phyloP scores from a whole-genome alignment of 1,140 invertebrate genomes.

The Hypsibius dujardini region DNA sequence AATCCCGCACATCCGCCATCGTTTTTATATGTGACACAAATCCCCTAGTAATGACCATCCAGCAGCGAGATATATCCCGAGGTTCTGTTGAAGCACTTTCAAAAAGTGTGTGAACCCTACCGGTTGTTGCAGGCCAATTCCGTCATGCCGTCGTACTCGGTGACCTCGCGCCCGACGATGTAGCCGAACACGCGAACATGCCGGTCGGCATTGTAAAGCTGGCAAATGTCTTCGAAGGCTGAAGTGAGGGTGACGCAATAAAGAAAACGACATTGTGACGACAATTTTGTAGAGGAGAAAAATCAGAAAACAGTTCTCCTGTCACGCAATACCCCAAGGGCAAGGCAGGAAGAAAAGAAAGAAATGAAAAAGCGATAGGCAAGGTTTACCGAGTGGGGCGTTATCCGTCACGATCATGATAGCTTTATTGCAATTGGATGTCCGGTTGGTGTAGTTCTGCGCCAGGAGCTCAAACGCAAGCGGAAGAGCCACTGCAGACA shows the following conservation, averaged over 20 bases:
- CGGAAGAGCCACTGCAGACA: background rate
- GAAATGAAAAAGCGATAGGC: too few relatives aligned
- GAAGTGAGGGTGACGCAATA: too few relatives aligned
- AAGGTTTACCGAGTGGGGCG: background rate
- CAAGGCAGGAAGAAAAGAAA: too few relatives aligned
- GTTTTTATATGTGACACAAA: slow-evolving; percentile 5
- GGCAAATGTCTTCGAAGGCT: slow-evolving; percentile 6
- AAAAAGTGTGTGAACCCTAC: too few relatives aligned
- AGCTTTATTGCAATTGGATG: slow-evolving; percentile 8
- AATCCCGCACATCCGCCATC: slow-evolving; percentile 10
- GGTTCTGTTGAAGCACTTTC: too few relatives aligned
- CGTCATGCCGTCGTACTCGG: background rate
- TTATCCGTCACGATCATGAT: slow-evolving; percentile 15
- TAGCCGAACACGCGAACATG: background rate
- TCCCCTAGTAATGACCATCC: background rate
- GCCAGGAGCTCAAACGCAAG: background rate
- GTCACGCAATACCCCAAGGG: too few relatives aligned
- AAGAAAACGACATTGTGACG: too few relatives aligned
- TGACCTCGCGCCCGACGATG: background rate
- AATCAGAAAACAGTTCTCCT: too few relatives aligned
- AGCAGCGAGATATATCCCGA: too few relatives aligned
- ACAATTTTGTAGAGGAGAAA: too few relatives aligned
- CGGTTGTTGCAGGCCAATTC: slow-evolving; percentile 13
- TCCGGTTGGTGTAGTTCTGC: background rate
- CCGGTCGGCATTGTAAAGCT: background rate